These are phyloP conservation scores for Syngnathoides biaculeatus DNA, from an alignment of 2,113 vertebrate genomes.

Conservation along the genomic window DNA sequence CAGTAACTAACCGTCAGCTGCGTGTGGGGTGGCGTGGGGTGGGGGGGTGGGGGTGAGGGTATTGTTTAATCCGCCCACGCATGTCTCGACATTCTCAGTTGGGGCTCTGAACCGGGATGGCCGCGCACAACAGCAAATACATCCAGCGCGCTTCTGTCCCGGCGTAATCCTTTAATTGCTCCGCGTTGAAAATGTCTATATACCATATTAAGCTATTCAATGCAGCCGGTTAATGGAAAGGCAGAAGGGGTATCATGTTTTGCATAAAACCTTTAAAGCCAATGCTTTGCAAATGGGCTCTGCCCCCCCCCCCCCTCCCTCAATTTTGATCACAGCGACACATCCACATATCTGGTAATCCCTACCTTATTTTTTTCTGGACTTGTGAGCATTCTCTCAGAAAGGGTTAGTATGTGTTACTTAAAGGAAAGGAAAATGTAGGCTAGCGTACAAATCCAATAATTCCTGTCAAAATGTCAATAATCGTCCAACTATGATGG, in stretches of 20 bases:
- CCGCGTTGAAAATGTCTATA: constrained; percentile 71
- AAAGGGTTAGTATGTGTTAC: constrained; percentile 19
- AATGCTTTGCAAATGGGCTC: constrained; percentile 50
- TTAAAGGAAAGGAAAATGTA: constrained; percentile 18
- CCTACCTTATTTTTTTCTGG: constrained; percentile 65
- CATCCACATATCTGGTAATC: constrained; percentile 69
- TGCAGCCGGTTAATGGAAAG: constrained; percentile 69
- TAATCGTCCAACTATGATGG: background rate
- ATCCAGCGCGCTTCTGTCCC: constrained; percentile 63
- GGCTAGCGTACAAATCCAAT: background rate
- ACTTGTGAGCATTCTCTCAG: constrained; percentile 43
- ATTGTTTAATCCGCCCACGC: constrained; percentile 13
- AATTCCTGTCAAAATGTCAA: background rate
- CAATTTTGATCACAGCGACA: constrained; percentile 68
- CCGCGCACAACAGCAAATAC: constrained; percentile 65
- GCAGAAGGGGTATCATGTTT: constrained; percentile 66
- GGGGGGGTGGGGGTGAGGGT: too few species aligned
- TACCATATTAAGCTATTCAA: constrained; percentile 74
- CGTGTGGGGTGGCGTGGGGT: background rate
- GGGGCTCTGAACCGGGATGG: constrained; percentile 52
- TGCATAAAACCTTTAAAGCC: constrained; percentile 78
- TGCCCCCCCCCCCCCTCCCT: constrained; percentile 34
- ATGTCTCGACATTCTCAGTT: constrained; percentile 41
- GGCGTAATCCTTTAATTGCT: constrained; percentile 78
- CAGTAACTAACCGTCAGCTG: constrained; percentile 32